phyloP scores from a whole-genome alignment of 2,888 invertebrate genomes.

The Trachelus troglodyta region DNA sequence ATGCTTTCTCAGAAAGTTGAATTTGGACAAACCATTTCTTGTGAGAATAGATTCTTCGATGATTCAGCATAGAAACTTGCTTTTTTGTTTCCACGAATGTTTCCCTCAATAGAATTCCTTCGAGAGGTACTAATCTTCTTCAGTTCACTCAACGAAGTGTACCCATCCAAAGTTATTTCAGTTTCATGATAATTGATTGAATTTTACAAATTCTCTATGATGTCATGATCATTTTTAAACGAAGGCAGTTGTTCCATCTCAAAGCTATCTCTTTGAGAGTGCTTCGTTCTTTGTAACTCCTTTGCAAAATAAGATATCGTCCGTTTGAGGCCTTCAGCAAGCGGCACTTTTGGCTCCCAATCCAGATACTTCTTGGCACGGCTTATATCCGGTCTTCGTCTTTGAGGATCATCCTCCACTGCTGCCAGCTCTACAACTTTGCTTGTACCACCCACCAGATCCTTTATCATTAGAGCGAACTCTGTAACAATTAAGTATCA shows the following conservation, averaged over 20 bases:
- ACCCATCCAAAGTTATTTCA: not conserved
- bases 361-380: slow-evolving; percentile 85
- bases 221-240: slow-evolving; percentile 59
- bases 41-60: not conserved
- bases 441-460: slow-evolving; percentile 87
- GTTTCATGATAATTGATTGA: not conserved
- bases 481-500: slow-evolving; percentile 69
- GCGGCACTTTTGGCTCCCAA: slow-evolving; percentile 92
- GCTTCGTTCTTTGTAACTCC: slow-evolving; percentile 78
- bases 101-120: not conserved
- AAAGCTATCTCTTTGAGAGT: slow-evolving; percentile 69
- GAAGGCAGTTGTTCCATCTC: slow-evolving; percentile 46
- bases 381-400: slow-evolving; percentile 92
- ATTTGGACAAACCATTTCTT: not conserved
- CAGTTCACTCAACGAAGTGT: not conserved
- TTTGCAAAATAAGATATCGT: slow-evolving; percentile 95
- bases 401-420: slow-evolving; percentile 96
- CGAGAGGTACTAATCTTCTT: not conserved
- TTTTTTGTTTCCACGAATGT: not conserved
- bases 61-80: not conserved
- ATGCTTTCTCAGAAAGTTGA: not conserved
- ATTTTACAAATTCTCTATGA: slow-evolving; percentile 56
- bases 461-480: slow-evolving; percentile 87
- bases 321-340: slow-evolving; percentile 87
- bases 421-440: slow-evolving; percentile 85